Evolutionary conservation across 2,888 invertebrate genomes (phyloP), one percentile per base, ranked within the genome.

Genomic region (Scrobipalpa costella): DNA sequence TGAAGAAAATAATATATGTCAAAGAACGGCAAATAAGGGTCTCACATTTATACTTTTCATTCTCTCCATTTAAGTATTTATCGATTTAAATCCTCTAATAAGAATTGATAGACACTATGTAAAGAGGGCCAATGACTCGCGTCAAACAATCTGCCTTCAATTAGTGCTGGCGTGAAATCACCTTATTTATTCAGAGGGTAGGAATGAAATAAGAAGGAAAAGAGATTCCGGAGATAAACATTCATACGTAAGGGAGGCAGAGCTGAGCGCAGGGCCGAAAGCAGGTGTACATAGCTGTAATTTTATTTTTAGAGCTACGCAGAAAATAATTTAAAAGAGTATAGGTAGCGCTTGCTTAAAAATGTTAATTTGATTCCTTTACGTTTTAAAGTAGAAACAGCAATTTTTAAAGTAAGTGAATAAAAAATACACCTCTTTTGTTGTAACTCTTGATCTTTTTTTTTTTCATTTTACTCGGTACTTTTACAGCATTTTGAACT

Each of bases 101-200:
- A 21, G 50, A 50, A 21, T 11, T 19, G 8, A 19, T 11, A 19
- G 11, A 15, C 17, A n/a, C 15, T 47, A 17, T 65, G 69, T 70
- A 68, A 71, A 74, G 67, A 69, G 67, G 68, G 61, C 67, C n/a
- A n/a, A 77, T 73, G 71, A 70, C 69, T 72, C 66, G 69, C 67
- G 73, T 69, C 72, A 68, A 74, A 75, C 75, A 79, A 80, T 79
- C 81, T 80, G 69, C 66, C 77, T 83, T 82, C 85, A 85, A 85
- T 85, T 84, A 85, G 81, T 72, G 66, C 70, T 75, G 77, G 79
- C 80, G 77, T 77, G 76, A 74, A 79, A 69, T 76, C 77, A 69
- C 71, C 68, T 85, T 81, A 85, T 81, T 86, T 85, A 84, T 86
- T 84, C 82, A 81, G 76, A 80, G 76, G 80, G 79, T 76, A 75